Percentiles rank a stretch among this genome's conserved stretches.
phyloP scores from a whole-genome alignment of 2,797 vertebrate genomes.

The Protonibea diacanthus region DNA sequence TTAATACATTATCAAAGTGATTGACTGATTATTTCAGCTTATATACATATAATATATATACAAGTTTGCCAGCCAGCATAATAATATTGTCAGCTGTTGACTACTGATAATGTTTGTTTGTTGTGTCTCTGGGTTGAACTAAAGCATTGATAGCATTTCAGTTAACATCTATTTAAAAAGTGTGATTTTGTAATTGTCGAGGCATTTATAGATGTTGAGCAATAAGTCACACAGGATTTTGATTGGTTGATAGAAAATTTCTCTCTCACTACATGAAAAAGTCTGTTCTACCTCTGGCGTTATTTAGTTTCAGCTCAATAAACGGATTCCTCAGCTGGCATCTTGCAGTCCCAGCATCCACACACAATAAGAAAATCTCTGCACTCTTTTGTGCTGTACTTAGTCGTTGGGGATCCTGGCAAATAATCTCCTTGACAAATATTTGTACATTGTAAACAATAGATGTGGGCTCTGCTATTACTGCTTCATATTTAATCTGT shows the following conservation, averaged over 20 bases:
- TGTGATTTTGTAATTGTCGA: not conserved
- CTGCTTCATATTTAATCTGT: conserved; percentile 7
- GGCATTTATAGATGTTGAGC: not conserved
- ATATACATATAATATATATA: no score
- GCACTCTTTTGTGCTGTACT: not conserved
- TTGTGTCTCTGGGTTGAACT: not conserved
- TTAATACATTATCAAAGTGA: no score
- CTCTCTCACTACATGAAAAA: not conserved
- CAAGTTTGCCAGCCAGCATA: no score
- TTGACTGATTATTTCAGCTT: not conserved
- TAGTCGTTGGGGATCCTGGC: conserved; percentile 18
- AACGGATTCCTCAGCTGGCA: not conserved
- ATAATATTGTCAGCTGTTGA: not conserved
- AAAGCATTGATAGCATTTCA: not conserved
- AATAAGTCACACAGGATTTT: not conserved
- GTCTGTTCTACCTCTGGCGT: not conserved
- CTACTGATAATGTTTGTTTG: not conserved
- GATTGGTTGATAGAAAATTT: not conserved
- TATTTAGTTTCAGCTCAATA: conserved; percentile 4
- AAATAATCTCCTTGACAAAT: conserved; percentile 41
- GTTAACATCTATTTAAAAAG: not conserved
- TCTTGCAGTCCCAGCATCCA: not conserved
- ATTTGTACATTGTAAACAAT: conserved; percentile 22
- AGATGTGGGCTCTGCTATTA: conserved; percentile 15
- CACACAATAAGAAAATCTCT: conserved; percentile 5